A percentile compares a stretch with the other conserved stretches of the same genome.
These are phyloP conservation scores for Drosophila setosimentum DNA, from an alignment of 2,888 invertebrate species.

Conservation along the genomic window DNA sequence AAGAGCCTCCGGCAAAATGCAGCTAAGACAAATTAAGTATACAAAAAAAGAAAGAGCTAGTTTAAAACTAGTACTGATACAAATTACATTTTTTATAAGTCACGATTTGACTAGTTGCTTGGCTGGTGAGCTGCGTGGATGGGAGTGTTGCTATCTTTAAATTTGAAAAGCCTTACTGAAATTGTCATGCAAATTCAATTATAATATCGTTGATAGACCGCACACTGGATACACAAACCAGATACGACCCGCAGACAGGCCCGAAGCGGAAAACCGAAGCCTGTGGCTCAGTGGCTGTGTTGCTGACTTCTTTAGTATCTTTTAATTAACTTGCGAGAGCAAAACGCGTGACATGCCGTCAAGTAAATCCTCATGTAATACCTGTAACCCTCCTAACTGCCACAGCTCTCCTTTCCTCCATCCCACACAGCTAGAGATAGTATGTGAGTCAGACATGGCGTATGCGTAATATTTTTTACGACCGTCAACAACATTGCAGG, in stretches of 20 bases:
- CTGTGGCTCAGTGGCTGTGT: conserved; percentile 15
- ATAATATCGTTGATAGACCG: conserved; percentile 63
- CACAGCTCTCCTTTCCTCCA: background rate
- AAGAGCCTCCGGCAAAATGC: background rate
- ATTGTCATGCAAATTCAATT: conserved; percentile 80
- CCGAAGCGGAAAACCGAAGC: background rate
- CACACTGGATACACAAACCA: conserved; percentile 27
- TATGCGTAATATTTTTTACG: conserved; percentile 67
- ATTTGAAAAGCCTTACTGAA: conserved; percentile 42
- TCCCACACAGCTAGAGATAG: conserved; percentile 17
- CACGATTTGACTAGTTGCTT: conserved; percentile 14
- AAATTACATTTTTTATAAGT: background rate
- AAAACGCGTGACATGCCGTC: conserved; percentile 54
- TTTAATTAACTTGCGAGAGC: conserved; percentile 77
- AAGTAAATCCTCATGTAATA: conserved; percentile 58
- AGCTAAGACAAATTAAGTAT: background rate
- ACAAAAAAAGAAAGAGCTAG: background rate
- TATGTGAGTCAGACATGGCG: conserved; percentile 58
- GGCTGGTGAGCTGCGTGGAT: conserved; percentile 36
- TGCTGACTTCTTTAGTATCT: conserved; percentile 79
- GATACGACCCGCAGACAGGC: conserved; percentile 5
- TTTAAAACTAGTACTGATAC: background rate
- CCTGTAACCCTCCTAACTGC: conserved; percentile 41
- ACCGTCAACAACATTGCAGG: conserved; percentile 46
- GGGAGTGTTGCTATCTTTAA: conserved; percentile 41